Percentiles rank a stretch among this genome's conserved stretches.
Evolutionary conservation across 2,888 invertebrate genomes (phyloP).

Genomic region (Eupithecia centaureata): DNA sequence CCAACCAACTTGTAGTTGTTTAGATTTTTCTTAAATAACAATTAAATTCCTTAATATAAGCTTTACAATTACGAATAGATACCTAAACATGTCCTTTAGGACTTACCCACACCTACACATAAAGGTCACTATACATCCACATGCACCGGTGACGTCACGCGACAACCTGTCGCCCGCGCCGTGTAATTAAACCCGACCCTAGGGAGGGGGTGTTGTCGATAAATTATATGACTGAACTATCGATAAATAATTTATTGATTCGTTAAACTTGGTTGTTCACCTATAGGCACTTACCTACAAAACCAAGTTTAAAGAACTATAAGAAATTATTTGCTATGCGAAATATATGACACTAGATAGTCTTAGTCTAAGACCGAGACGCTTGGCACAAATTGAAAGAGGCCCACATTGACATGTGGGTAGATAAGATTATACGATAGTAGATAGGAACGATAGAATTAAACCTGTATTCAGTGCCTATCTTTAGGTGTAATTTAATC

Average conservation of each 20-base stretch:
- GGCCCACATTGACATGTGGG: too few relatives aligned
- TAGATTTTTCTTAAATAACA: background rate
- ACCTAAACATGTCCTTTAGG: background rate
- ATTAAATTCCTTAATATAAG: background rate
- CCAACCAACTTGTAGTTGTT: background rate
- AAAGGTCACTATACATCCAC: conserved; percentile 48
- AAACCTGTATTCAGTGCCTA: too few relatives aligned
- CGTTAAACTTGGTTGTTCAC: background rate
- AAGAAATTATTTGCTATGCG: too few relatives aligned
- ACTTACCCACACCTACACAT: conserved; percentile 25
- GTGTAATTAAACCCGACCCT: conserved; percentile 81
- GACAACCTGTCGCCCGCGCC: conserved; percentile 83
- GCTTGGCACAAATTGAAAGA: too few relatives aligned
- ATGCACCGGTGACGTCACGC: conserved; percentile 78
- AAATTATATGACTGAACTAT: conserved; percentile 1
- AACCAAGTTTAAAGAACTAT: too few relatives aligned
- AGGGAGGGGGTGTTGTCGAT: conserved; percentile 49
- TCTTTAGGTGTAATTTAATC: too few relatives aligned
- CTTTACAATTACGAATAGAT: too few relatives aligned
- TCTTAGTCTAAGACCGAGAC: too few relatives aligned
- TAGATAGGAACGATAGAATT: too few relatives aligned
- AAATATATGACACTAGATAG: too few relatives aligned
- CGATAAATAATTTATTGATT: conserved; percentile 12
- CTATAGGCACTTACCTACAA: too few relatives aligned
- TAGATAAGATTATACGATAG: too few relatives aligned